Evolutionary conservation across 37 sponge, comb jelly and placozoan species (phyloP).

Genomic region (Amphimedon queenslandica): DNA sequence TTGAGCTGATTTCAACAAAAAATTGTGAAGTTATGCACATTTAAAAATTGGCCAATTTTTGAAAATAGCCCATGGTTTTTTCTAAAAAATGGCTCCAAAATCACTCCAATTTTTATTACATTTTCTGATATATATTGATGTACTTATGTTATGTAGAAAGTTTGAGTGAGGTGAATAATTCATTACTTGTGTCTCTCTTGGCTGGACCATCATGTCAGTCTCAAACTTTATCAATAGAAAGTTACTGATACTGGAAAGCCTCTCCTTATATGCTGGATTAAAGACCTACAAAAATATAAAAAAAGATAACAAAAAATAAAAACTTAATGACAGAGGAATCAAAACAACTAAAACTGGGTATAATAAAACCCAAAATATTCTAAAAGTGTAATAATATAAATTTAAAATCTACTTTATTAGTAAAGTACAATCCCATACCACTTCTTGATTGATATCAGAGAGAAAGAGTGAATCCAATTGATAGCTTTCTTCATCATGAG

Average conservation of each 20-base stretch:
- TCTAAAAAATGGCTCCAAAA: no score
- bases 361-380: neutral
- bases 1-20: no score
- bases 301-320: neutral
- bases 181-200: slow-evolving; percentile 10
- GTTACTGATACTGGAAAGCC: slow-evolving; percentile 4
- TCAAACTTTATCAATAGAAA: slow-evolving; percentile 14
- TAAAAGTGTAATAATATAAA: neutral
- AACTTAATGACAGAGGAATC: neutral
- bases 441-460: slow-evolving; percentile 17
- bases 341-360: neutral
- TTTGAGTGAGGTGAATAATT: no score
- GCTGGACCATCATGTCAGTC: slow-evolving; percentile 8
- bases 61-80: no score
- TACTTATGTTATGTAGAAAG: no score
- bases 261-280: slow-evolving; percentile 7
- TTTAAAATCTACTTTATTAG: neutral
- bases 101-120: no score
- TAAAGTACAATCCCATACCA: neutral
- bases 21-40: no score
- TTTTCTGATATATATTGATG: no score
- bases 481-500: slow-evolving; percentile 10
- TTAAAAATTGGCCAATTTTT: no score
- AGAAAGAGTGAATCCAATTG: neutral
- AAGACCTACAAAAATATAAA: neutral